Base-by-base conservation (phyloP, 1,140 invertebrate genomes). In the Calliopsis andreniformis region DNA sequence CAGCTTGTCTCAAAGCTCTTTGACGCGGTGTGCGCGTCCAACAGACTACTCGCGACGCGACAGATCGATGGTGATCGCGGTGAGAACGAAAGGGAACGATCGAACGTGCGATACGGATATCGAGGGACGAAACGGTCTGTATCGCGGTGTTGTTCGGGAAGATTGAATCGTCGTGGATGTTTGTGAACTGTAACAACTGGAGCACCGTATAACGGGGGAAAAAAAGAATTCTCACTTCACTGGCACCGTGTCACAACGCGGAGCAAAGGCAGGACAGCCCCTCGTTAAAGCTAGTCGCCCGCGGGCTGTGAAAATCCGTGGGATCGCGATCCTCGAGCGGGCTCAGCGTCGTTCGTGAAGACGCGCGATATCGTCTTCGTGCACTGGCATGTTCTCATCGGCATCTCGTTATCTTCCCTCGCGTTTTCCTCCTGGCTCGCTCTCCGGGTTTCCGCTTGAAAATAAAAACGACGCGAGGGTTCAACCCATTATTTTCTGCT, bases 401-500 rank as follows among this genome's bases (percentile, higher is more conserved):
- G 55, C 39, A 67, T 63, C 45, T 68, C 68, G 58, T 72, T 61
- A 63, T 56, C 23, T 39, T 47, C 47, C 58, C 49, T 47, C 49
- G 32, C 32, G 8, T 7, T 45, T 70, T 53, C 14, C 25, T 55
- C 51, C 10, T 30, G 25, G 12, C 25, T 12, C 14, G 2, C 51
- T 30, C 35, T 56, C 35, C 16, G 7, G 42, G 16, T 23, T 45
- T 20, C 61, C 25, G 39, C 28, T 75, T 42, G 71, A 47, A 53
- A 58, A 67, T 14, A 39, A 18, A 7, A 47, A 61, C 59, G 30
- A 35, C 16, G 28, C 79, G 23, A 84, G 84, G 76, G 75, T 88
- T 88, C 88, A 89, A 88, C 88, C 89, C 88, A 89, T 89, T 87
- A 86, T 90, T 88, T 77, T 69, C 42, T 70, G 76, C 68, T 55